phyloP scores from a whole-genome alignment of 2,888 invertebrate genomes.

The Eupithecia insigniata region DNA sequence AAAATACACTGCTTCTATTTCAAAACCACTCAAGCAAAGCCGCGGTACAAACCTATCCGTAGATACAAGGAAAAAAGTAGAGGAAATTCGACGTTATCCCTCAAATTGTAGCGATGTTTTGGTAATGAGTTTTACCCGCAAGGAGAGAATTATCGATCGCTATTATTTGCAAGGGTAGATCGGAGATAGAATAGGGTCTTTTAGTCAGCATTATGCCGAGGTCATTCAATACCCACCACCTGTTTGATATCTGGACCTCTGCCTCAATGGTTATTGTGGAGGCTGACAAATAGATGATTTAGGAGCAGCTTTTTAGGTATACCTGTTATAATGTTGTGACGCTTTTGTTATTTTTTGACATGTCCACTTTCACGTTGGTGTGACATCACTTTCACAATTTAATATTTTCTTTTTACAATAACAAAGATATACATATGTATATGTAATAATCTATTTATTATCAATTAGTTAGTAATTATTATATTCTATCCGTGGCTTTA shows the following conservation, averaged over 20 bases:
- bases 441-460: background rate
- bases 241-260: constrained; percentile 36
- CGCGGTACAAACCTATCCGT: background rate
- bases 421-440: no score
- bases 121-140: constrained; percentile 9
- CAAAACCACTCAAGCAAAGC: background rate
- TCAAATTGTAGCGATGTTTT: constrained; percentile 35
- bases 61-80: constrained; percentile 4
- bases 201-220: constrained; percentile 18
- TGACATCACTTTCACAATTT: background rate
- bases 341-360: constrained; percentile 1
- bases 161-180: constrained; percentile 10
- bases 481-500: background rate
- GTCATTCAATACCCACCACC: constrained; percentile 33
- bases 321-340: constrained; percentile 1
- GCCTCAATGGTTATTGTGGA: constrained; percentile 35
- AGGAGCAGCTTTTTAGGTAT: constrained; percentile 25
- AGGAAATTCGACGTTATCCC: background rate
- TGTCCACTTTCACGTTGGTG: background rate
- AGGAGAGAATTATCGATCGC: constrained; percentile 9
- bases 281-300: constrained; percentile 43
- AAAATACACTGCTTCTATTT: background rate
- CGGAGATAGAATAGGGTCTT: constrained; percentile 12
- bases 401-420: background rate
- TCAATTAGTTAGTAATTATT: no score